Percentiles rank a stretch among this genome's conserved stretches.
Evolutionary conservation across 2,888 invertebrate genomes (phyloP).

Genomic region (Nebria salina): DNA sequence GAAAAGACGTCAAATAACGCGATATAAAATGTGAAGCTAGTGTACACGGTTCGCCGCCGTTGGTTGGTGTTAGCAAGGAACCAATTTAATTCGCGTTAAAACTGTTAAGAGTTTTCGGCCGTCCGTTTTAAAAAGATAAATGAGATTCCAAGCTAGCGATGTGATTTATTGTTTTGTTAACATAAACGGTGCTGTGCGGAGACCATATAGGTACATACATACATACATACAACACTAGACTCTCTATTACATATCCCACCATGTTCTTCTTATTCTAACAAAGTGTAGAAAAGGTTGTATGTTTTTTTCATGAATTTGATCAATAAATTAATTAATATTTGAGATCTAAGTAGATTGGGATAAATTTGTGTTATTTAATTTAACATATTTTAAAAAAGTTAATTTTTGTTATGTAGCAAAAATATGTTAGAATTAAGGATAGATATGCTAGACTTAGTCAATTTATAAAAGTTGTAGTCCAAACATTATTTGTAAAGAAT

Average conservation of each 20-base stretch:
- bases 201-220: background rate
- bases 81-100: conserved; percentile 36
- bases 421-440: background rate
- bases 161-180: conserved; percentile 39
- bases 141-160: conserved; percentile 19
- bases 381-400: too few relatives aligned
- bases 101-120: background rate
- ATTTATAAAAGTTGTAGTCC: background rate
- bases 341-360: too few relatives aligned
- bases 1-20: background rate
- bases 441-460: background rate
- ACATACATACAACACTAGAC: background rate
- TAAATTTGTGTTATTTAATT: too few relatives aligned
- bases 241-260: background rate
- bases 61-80: background rate
- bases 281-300: too few relatives aligned
- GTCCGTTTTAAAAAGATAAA: conserved; percentile 36
- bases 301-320: too few relatives aligned
- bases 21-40: too few relatives aligned
- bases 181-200: conserved; percentile 5
- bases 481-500: background rate
- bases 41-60: too few relatives aligned
- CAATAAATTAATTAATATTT: too few relatives aligned
- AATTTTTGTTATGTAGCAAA: too few relatives aligned
- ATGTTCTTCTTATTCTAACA: background rate